phyloP scores from a whole-genome alignment of 2,113 vertebrate species.

The Phrynocephalus versicolor region DNA sequence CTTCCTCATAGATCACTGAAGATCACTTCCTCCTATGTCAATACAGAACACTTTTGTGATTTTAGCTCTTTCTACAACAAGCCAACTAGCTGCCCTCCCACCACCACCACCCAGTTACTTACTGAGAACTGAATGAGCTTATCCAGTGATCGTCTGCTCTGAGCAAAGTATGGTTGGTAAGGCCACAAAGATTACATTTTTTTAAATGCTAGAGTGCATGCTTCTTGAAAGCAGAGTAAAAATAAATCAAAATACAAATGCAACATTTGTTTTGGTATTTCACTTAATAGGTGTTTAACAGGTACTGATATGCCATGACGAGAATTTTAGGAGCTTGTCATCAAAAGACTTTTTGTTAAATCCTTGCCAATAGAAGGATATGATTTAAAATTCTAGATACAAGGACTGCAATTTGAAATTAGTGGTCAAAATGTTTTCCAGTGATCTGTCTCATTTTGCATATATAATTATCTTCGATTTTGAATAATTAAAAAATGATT shows the following conservation, averaged over 20 bases:
- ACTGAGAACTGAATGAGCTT: background rate
- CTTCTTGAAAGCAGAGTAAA: constrained; percentile 48
- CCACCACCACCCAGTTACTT: too few relatives aligned
- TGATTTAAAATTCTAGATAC: constrained; percentile 8
- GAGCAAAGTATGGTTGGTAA: constrained; percentile 50
- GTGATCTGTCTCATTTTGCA: constrained; percentile 45
- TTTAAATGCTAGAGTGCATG: constrained; percentile 31
- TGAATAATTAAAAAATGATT: too few relatives aligned
- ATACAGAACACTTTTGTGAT: background rate
- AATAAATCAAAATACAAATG: background rate
- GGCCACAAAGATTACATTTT: constrained; percentile 45
- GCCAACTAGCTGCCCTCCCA: constrained; percentile 14
- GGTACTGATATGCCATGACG: background rate
- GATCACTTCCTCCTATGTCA: background rate
- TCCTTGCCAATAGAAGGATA: constrained; percentile 17
- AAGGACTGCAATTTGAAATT: constrained; percentile 36
- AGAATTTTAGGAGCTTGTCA: constrained; percentile 2
- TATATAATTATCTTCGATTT: constrained; percentile 28
- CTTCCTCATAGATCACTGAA: background rate
- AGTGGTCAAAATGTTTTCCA: constrained; percentile 28
- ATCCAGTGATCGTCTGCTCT: constrained; percentile 21
- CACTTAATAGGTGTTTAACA: constrained; percentile 13
- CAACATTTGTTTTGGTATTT: constrained; percentile 30
- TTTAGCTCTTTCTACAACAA: constrained; percentile 42
- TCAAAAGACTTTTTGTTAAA: constrained; percentile 8